Percentiles rank a stretch among this genome's conserved stretches.
Evolutionary conservation across 1,140 invertebrate species (phyloP).

Genomic region (Sitophilus oryzae): DNA sequence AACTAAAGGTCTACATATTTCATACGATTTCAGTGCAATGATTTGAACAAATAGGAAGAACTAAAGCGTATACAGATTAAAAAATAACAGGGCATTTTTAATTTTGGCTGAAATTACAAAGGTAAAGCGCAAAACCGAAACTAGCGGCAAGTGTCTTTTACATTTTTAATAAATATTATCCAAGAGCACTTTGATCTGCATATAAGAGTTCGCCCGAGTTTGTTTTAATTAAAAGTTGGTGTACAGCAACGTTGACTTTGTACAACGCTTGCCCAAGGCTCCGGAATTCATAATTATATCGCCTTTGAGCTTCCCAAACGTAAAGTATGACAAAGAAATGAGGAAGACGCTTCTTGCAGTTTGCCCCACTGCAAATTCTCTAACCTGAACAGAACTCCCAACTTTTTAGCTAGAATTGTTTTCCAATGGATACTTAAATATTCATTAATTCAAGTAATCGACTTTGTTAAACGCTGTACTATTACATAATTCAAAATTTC

Average conservation of each 20-base stretch:
- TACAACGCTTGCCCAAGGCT: conserved; percentile 29
- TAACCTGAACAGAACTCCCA: not conserved
- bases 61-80: too few relatives aligned
- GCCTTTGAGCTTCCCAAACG: conserved; percentile 30
- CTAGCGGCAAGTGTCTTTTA: conserved; percentile 11
- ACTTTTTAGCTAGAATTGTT: too few relatives aligned
- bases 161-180: conserved; percentile 35
- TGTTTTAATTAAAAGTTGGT: conserved; percentile 41
- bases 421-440: too few relatives aligned
- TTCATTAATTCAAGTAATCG: too few relatives aligned
- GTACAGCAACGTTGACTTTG: conserved; percentile 35
- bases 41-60: too few relatives aligned
- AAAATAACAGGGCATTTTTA: too few relatives aligned
- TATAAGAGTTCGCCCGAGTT: conserved; percentile 31
- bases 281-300: conserved; percentile 39
- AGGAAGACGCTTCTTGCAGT: conserved; percentile 12
- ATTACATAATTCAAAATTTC: too few relatives aligned
- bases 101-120: too few relatives aligned
- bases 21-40: too few relatives aligned
- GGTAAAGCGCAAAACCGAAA: not conserved
- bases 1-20: too few relatives aligned
- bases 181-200: conserved; percentile 35
- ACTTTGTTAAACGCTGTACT: too few relatives aligned
- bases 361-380: conserved; percentile 6
- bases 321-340: conserved; percentile 23